Conservation (phyloP, 2,113 vertebrate genomes). For the Hemibagrus wyckioides region DNA sequence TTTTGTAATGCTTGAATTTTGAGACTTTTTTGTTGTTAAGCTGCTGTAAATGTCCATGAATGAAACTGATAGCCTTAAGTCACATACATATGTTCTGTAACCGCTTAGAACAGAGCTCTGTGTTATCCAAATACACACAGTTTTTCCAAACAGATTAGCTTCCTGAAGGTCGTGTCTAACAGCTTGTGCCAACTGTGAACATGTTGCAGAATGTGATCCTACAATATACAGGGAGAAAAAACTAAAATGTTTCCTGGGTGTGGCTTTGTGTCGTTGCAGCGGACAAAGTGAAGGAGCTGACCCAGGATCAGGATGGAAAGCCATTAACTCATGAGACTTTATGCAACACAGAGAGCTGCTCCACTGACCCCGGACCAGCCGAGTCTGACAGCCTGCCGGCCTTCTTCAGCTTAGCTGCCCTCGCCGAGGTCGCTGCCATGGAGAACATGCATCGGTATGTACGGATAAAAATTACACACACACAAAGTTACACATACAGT, state of each 20-base stretch:
- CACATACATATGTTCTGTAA: background rate
- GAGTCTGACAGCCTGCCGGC: slow-evolving; percentile 79
- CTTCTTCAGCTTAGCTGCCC: slow-evolving; percentile 96
- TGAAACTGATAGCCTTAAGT: background rate
- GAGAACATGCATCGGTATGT: slow-evolving; percentile 94
- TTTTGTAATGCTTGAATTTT: background rate
- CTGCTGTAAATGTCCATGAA: background rate
- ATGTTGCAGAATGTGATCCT: background rate
- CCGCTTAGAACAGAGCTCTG: background rate
- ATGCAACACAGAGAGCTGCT: slow-evolving; percentile 80
- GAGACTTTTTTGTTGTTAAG: background rate
- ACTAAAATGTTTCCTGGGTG: background rate
- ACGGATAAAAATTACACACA: background rate
- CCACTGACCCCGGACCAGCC: slow-evolving; percentile 68
- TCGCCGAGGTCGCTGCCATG: slow-evolving; percentile 99
- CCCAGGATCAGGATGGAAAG: slow-evolving; percentile 80
- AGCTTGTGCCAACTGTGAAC: background rate
- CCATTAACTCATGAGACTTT: slow-evolving; percentile 79
- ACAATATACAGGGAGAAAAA: background rate
- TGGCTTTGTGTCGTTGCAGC: slow-evolving; percentile 69
- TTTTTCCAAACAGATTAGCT: background rate
- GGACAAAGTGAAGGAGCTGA: slow-evolving; percentile 84
- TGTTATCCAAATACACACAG: background rate
- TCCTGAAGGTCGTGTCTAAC: background rate
- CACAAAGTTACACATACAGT: background rate